Percentiles rank a stretch among this genome's conserved stretches.
phyloP scores from a whole-genome alignment of 2,113 vertebrate genomes.

The Poecile atricapillus region DNA sequence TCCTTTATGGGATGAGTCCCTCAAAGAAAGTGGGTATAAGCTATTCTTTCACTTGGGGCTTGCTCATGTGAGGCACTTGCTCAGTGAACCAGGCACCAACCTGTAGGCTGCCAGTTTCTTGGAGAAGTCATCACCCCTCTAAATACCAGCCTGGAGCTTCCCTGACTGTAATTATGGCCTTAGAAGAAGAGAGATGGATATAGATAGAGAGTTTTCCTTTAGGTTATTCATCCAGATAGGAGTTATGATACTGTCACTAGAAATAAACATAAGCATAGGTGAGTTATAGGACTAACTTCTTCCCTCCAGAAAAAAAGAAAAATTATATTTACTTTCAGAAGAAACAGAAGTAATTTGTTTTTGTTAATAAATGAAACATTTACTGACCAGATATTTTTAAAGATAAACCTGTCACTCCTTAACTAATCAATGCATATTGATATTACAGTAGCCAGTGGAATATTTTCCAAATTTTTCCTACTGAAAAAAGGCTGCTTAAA shows the following conservation, averaged over 20 bases:
- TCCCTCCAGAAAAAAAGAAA: background rate
- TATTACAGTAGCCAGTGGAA: background rate
- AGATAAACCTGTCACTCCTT: background rate
- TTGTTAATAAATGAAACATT: background rate
- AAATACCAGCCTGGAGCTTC: background rate
- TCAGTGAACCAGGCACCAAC: background rate
- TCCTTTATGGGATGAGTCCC: background rate
- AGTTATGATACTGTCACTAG: background rate
- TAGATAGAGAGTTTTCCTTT: background rate
- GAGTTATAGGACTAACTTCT: background rate
- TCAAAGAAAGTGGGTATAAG: background rate
- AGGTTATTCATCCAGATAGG: background rate
- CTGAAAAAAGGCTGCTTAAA: background rate
- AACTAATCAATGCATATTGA: background rate
- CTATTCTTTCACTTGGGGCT: background rate
- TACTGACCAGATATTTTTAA: background rate
- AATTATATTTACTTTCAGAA: background rate
- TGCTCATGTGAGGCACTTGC: background rate
- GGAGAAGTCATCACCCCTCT: background rate
- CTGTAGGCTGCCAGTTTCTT: background rate
- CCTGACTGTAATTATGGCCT: background rate
- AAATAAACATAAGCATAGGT: background rate
- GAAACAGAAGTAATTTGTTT: background rate
- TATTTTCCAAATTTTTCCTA: background rate
- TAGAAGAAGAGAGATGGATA: background rate